A percentile compares a stretch with the other conserved stretches of the same genome.
phyloP scores from a whole-genome alignment of 2,113 vertebrate genomes.

The Saccopteryx bilineata region DNA sequence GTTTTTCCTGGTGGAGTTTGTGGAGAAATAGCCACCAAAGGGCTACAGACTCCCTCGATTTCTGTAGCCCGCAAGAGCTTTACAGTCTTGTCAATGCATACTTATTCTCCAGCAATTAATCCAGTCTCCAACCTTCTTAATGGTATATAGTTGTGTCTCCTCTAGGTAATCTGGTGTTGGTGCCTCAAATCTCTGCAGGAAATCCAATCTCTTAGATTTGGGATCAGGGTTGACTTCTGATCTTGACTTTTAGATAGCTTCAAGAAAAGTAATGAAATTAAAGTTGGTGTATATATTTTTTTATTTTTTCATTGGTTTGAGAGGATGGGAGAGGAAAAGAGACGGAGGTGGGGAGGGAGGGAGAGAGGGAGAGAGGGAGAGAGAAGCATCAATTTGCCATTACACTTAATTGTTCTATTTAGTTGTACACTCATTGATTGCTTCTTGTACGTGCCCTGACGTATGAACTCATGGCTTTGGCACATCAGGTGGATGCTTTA shows the following conservation, averaged over 20 bases:
- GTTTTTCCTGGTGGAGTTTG: not conserved
- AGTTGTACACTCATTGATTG: too few relatives aligned
- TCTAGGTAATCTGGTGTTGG: not conserved
- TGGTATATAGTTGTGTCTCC: not conserved
- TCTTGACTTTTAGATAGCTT: not conserved
- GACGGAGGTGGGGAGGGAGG: too few relatives aligned
- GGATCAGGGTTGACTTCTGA: not conserved
- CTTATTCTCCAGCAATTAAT: not conserved
- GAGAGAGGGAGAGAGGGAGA: too few relatives aligned
- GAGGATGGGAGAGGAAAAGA: too few relatives aligned
- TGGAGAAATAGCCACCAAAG: not conserved
- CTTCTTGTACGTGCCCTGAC: too few relatives aligned
- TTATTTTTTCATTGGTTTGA: too few relatives aligned
- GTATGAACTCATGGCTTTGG: too few relatives aligned
- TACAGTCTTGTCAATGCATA: not conserved
- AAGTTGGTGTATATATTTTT: not conserved
- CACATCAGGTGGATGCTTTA: too few relatives aligned
- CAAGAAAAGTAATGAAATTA: slow-evolving; percentile 25
- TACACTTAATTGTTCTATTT: too few relatives aligned
- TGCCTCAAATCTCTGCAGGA: not conserved
- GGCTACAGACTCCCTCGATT: not conserved
- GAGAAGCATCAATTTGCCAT: too few relatives aligned
- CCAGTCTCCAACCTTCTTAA: not conserved
- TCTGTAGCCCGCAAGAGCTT: not conserved
- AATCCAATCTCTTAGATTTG: not conserved